Conservation (phyloP, 2,113 vertebrate genomes). For the Arothron firmamentum region DNA sequence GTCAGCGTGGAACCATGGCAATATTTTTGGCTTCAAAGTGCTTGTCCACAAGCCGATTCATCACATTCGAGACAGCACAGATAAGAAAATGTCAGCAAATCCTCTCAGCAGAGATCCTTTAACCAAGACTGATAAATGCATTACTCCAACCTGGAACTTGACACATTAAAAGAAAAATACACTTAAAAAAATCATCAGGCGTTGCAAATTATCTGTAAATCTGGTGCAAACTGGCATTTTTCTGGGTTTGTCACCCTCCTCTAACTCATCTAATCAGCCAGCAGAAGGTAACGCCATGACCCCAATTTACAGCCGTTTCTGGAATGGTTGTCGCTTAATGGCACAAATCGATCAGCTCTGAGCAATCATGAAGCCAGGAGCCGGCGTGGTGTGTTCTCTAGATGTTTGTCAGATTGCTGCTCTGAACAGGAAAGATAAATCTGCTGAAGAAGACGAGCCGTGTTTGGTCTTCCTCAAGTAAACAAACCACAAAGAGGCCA, state of each 20-base stretch:
- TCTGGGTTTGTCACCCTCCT: not conserved
- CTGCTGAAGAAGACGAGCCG: slow-evolving; percentile 28
- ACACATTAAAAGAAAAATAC: too few relatives aligned
- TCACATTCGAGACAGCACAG: too few relatives aligned
- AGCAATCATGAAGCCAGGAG: not conserved
- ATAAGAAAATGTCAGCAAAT: too few relatives aligned
- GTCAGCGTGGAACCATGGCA: not conserved
- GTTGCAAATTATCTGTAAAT: not conserved
- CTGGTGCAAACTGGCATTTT: too few relatives aligned
- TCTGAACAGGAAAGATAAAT: slow-evolving; percentile 20
- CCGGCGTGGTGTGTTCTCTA: not conserved
- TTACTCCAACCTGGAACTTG: too few relatives aligned
- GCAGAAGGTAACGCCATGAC: slow-evolving; percentile 24
- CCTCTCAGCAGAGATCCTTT: too few relatives aligned
- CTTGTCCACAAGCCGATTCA: too few relatives aligned
- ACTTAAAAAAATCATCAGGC: not conserved
- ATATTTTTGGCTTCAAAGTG: too few relatives aligned
- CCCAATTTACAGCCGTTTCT: slow-evolving; percentile 1
- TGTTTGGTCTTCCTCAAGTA: slow-evolving; percentile 29
- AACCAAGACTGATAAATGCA: too few relatives aligned
- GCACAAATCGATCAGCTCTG: not conserved
- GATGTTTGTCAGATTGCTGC: slow-evolving; percentile 15
- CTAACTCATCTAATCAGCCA: not conserved
- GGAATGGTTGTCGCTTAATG: not conserved
- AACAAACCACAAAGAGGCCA: slow-evolving; percentile 31